Conservation (phyloP, 2,797 vertebrate species). For the Saguinus oedipus region DNA sequence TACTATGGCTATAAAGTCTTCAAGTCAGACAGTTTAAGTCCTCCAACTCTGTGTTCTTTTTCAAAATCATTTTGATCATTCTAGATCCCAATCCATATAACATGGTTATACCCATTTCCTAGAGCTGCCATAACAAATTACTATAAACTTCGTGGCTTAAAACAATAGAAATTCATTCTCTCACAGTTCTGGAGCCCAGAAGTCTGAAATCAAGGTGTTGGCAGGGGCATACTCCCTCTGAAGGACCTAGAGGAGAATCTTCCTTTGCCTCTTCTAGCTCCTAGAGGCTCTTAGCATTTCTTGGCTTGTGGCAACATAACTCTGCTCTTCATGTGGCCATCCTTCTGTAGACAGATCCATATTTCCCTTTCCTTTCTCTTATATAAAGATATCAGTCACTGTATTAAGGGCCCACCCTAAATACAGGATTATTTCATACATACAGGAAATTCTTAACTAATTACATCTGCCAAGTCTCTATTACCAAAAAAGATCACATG, state of each 20-base stretch:
- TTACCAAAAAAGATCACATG: neutral
- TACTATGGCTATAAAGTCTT: constrained; percentile 17
- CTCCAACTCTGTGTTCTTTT: neutral
- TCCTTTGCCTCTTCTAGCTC: neutral
- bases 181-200: neutral
- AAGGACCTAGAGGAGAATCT: neutral
- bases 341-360: neutral
- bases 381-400: neutral
- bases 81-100: neutral
- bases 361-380: neutral
- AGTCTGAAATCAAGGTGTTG: neutral
- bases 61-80: constrained; percentile 16
- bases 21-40: neutral
- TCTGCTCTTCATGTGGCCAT: neutral
- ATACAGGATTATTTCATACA: neutral
- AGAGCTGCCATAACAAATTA: neutral
- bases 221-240: neutral
- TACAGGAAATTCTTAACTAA: neutral
- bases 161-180: constrained; percentile 3
- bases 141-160: neutral
- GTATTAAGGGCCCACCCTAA: neutral
- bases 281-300: neutral
- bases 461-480: neutral
- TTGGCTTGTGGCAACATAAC: neutral
- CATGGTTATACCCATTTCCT: neutral